These are phyloP conservation scores for Cheumatopsyche charites DNA, from an alignment of 1,140 invertebrate genomes.

Conservation along the genomic window DNA sequence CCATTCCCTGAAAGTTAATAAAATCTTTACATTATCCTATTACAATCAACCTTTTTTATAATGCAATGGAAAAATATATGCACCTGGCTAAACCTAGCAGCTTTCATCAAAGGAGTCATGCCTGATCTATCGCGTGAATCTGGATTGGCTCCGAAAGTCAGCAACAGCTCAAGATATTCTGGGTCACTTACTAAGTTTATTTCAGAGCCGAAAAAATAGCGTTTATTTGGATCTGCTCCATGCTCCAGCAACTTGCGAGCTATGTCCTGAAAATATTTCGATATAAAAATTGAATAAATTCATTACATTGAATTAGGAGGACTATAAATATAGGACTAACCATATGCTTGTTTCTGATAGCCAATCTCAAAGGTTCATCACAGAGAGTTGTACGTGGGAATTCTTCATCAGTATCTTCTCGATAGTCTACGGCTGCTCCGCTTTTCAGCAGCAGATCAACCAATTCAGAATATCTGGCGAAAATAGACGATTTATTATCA, in stretches of 20 bases:
- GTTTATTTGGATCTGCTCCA: constrained; percentile 77
- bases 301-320: too few relatives aligned
- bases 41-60: neutral
- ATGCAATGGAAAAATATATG: neutral
- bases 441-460: constrained; percentile 77
- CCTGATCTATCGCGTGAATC: constrained; percentile 85
- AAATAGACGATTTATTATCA: constrained; percentile 23
- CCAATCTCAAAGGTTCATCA: constrained; percentile 81
- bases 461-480: constrained; percentile 72
- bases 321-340: constrained; percentile 57
- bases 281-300: neutral
- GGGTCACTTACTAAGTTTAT: constrained; percentile 86
- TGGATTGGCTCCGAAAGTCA: constrained; percentile 84
- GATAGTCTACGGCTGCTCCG: constrained; percentile 81
- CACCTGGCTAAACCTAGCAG: constrained; percentile 77
- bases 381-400: constrained; percentile 75
- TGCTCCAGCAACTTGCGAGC: constrained; percentile 71
- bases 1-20: constrained; percentile 72
- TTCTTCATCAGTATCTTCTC: constrained; percentile 70
- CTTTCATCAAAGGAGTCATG: constrained; percentile 87
- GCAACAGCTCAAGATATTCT: constrained; percentile 79
- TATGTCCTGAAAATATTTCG: constrained; percentile 61
- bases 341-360: constrained; percentile 85
- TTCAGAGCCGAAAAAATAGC: constrained; percentile 88
- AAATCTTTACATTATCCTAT: too few relatives aligned